Conservation (phyloP, 1,140 invertebrate genomes). For the Halictus rubicundus region DNA sequence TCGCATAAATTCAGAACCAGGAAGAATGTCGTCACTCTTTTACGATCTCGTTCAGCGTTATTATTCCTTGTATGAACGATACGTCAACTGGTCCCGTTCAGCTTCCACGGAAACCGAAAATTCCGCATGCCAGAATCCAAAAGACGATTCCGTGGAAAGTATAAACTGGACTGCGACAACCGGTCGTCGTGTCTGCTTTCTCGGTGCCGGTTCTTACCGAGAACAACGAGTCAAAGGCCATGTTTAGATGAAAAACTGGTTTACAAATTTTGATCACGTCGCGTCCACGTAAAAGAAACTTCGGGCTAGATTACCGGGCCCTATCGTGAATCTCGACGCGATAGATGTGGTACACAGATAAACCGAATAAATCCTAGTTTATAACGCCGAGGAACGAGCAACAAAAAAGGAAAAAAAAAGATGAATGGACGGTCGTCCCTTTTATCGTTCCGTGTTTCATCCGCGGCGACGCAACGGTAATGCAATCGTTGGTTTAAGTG, state of each 20-base stretch:
- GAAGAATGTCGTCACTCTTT: too few species aligned
- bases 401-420: not conserved
- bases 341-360: slow-evolving; percentile 1
- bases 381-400: not conserved
- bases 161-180: not conserved
- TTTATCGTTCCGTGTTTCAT: not conserved
- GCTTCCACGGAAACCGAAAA: not conserved
- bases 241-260: slow-evolving; percentile 6
- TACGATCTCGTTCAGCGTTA: not conserved
- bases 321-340: not conserved
- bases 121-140: not conserved
- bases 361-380: not conserved
- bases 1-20: too few species aligned
- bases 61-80: not conserved
- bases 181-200: not conserved
- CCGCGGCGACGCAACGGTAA: not conserved
- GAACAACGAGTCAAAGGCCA: not conserved
- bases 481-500: too few species aligned
- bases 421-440: not conserved
- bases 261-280: slow-evolving; percentile 1
- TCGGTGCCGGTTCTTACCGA: not conserved
- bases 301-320: not conserved
- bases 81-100: not conserved
- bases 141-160: not conserved
- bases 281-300: not conserved